Evolutionary conservation across 2,113 vertebrate species (phyloP).

Genomic region (Saguinus midas): DNA sequence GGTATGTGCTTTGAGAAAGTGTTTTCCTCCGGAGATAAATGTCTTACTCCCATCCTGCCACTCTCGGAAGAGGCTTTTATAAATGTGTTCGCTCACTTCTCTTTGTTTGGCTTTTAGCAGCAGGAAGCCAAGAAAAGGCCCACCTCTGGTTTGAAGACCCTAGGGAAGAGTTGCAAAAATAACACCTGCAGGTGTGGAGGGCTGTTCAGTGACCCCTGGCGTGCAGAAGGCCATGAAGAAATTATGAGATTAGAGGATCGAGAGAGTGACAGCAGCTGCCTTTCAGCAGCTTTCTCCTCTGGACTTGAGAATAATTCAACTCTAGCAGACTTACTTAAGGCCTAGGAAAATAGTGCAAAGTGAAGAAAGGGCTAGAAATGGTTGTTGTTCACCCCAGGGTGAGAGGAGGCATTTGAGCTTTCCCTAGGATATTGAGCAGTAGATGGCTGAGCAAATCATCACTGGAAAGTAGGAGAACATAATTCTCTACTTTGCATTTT

Average conservation of each 20-base stretch:
- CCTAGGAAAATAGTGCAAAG: not conserved
- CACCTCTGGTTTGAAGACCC: slow-evolving; percentile 29
- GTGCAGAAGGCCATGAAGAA: slow-evolving; percentile 54
- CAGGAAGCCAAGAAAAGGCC: slow-evolving; percentile 57
- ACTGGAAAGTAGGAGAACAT: not conserved
- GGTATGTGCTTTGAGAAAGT: slow-evolving; percentile 39
- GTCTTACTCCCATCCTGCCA: slow-evolving; percentile 26
- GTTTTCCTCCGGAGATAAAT: slow-evolving; percentile 39
- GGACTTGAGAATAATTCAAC: slow-evolving; percentile 48
- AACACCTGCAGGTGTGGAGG: slow-evolving; percentile 51
- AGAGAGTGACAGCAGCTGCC: slow-evolving; percentile 57
- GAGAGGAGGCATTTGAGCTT: slow-evolving; percentile 8
- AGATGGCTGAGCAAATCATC: not conserved
- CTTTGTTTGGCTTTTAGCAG: slow-evolving; percentile 70
- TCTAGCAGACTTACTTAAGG: not conserved
- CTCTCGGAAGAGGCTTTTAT: slow-evolving; percentile 39
- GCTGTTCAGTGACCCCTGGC: slow-evolving; percentile 18
- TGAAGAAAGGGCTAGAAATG: slow-evolving; percentile 25
- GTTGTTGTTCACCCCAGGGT: not conserved
- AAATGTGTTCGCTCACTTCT: slow-evolving; percentile 51
- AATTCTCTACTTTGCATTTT: slow-evolving; percentile 9
- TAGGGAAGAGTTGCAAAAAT: slow-evolving; percentile 46
- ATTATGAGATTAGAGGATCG: slow-evolving; percentile 18
- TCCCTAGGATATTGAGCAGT: not conserved
- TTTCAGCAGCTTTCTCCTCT: slow-evolving; percentile 46